Base-by-base conservation (phyloP, 2,888 invertebrate genomes). In the Malthinus seriepunctatus region DNA sequence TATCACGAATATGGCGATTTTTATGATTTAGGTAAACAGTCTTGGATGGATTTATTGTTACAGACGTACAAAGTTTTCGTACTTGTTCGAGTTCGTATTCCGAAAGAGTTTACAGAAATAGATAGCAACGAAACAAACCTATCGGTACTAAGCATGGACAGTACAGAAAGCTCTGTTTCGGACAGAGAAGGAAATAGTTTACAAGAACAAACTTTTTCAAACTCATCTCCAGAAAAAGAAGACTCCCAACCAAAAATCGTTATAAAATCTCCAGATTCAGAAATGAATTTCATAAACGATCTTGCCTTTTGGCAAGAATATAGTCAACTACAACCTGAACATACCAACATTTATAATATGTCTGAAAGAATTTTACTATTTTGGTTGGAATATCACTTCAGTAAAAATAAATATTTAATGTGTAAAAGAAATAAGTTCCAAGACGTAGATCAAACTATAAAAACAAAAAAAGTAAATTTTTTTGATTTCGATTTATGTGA, bases 1-100 rank as follows among this genome's bases (percentile, higher is more conserved):
- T 45, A 51, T 4, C 44, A 38, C 0, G 32, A 51, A 42, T 47
- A 62, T n/a, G n/a, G n/a, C n/a, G n/a, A n/a, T n/a, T n/a, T n/a
- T n/a, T n/a, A n/a, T n/a, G n/a, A n/a, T n/a, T n/a, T 76, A 5
- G 74, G 74, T 45, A 79, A 74, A 54, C 79, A 80, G 64, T 79
- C 80, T 60, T 88, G 87, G 87, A 67, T 87, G 11, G 87, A 87
- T 69, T 75, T 87, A 33, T 78, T 86, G 65, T 71, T 87, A 52
- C 86, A 86, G 74, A 83, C 82, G 39, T 86, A 84, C 67, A 86
- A 86, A 74, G 80, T 81, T 14, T 82, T 85, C 42, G 74, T 84
- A 5, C 74, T 85, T 68, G 79, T 79, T 9, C 78, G 81, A 64
- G 79, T 82, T 12, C 63, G 63, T 37, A 51, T 68, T 23, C 52